Evolutionary conservation across 2,113 vertebrate genomes (phyloP).

Genomic region (Gymnobelideus leadbeateri): DNA sequence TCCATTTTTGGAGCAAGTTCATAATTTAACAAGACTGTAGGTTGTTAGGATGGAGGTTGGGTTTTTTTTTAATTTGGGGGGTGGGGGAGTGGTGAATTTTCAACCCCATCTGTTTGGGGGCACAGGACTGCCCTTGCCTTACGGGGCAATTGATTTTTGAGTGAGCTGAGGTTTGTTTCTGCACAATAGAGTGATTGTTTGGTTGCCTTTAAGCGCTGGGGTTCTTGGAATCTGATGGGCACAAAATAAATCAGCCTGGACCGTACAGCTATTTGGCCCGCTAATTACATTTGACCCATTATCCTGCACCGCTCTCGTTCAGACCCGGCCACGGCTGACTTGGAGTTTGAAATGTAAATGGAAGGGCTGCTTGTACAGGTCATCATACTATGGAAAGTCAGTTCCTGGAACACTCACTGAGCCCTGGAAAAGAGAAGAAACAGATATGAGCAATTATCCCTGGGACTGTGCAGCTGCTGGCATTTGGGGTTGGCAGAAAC

Average conservation of each 20-base stretch:
- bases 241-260: constrained; percentile 77
- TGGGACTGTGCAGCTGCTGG: constrained; percentile 74
- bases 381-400: constrained; percentile 70
- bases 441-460: constrained; percentile 79
- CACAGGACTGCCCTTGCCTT: constrained; percentile 75
- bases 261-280: constrained; percentile 67
- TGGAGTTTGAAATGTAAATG: constrained; percentile 79
- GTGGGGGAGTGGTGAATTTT: constrained; percentile 60
- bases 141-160: constrained; percentile 80
- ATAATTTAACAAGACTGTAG: constrained; percentile 82
- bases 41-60: constrained; percentile 34
- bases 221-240: constrained; percentile 84
- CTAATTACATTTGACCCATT: constrained; percentile 84
- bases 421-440: constrained; percentile 78
- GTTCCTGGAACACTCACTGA: constrained; percentile 76
- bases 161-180: constrained; percentile 80
- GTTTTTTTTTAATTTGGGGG: background rate
- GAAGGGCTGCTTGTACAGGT: constrained; percentile 72
- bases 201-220: constrained; percentile 77
- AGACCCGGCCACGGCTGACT: constrained; percentile 81
- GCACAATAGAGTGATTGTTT: constrained; percentile 80
- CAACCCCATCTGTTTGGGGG: constrained; percentile 78
- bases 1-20: constrained; percentile 80
- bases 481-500: constrained; percentile 66
- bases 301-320: constrained; percentile 77